Conservation (phyloP, 2,797 vertebrate species). For the Hapalemur alaotrensis region DNA sequence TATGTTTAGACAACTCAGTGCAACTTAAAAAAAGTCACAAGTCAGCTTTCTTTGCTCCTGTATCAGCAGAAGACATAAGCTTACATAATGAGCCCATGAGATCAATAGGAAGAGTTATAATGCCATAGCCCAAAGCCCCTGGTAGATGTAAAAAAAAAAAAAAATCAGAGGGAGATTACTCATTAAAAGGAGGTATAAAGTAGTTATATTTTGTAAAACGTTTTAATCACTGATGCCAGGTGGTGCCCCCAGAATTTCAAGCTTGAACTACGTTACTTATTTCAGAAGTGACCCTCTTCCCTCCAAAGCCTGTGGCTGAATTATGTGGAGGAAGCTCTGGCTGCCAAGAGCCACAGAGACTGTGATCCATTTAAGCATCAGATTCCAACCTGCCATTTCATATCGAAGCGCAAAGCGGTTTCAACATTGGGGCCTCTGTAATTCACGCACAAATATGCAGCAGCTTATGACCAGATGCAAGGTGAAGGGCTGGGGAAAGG, state of each 20-base stretch:
- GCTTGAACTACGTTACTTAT: neutral
- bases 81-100: slow-evolving; percentile 45
- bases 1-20: slow-evolving; percentile 52
- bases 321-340: neutral
- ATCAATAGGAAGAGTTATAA: slow-evolving; percentile 25
- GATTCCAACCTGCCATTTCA: slow-evolving; percentile 25
- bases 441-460: neutral
- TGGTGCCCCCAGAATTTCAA: neutral
- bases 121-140: neutral
- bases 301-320: neutral
- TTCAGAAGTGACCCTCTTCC: neutral
- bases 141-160: neutral
- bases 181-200: neutral
- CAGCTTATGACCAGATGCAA: neutral
- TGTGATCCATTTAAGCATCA: slow-evolving; percentile 28
- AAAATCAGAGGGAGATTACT: neutral
- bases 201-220: neutral
- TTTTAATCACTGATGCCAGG: neutral
- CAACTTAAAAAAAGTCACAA: slow-evolving; percentile 13
- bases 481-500: neutral
- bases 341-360: neutral
- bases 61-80: slow-evolving; percentile 59
- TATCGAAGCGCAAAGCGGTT: neutral
- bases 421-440: neutral
- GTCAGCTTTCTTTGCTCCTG: slow-evolving; percentile 38